Conservation (phyloP, 2,113 vertebrate genomes). For the Melanostigma gelatinosum region DNA sequence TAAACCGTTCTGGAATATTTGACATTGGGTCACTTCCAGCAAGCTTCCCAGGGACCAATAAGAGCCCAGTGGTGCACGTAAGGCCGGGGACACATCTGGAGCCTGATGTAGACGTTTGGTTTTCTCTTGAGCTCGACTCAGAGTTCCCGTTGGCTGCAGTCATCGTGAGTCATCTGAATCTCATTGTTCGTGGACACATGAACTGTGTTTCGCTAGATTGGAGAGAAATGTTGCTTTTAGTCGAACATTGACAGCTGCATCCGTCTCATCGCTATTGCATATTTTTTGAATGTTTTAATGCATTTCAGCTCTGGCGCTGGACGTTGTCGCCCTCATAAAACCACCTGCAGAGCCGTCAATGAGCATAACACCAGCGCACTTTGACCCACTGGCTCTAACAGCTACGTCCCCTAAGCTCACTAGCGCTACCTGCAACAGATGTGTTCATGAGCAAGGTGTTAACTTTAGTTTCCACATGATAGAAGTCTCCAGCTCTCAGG, state of each 20-base stretch:
- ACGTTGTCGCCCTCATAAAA: neutral
- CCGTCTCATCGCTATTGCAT: neutral
- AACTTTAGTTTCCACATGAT: constrained; percentile 2
- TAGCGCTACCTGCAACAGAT: neutral
- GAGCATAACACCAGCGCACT: neutral
- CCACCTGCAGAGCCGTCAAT: too few species aligned
- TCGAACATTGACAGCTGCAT: neutral
- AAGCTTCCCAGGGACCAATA: too few species aligned
- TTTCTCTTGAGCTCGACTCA: too few species aligned
- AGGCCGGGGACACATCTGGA: neutral
- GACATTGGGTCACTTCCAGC: too few species aligned
- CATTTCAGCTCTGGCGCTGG: neutral
- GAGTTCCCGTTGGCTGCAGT: too few species aligned
- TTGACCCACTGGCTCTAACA: neutral
- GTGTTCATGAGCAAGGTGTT: neutral
- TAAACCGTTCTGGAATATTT: too few species aligned
- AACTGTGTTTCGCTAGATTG: neutral
- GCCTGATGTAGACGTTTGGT: too few species aligned
- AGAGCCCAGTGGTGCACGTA: too few species aligned
- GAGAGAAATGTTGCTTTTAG: neutral
- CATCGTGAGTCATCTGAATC: neutral
- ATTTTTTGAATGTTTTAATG: neutral
- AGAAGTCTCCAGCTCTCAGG: neutral
- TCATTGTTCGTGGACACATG: neutral
- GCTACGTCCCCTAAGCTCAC: neutral